These are phyloP conservation scores for Syritta pipiens DNA, from an alignment of 2,888 invertebrate genomes.

Conservation along the genomic window DNA sequence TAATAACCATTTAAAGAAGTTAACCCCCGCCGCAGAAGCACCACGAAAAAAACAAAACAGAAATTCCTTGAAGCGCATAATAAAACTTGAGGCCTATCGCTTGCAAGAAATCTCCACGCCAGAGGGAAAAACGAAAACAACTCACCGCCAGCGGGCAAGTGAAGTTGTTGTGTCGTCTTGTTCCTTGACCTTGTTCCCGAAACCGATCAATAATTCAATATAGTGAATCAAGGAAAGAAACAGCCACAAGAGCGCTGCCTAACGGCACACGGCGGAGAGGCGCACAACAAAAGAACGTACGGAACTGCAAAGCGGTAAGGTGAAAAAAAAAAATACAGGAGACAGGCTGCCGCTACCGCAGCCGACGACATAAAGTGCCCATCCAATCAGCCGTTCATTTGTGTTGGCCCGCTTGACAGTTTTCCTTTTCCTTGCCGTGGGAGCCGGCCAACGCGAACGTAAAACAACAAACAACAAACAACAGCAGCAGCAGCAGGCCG, in stretches of 20 bases:
- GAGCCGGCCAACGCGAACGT: neutral
- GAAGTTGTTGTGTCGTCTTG: conserved; percentile 43
- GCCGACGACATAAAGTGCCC: conserved; percentile 32
- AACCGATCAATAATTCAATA: conserved; percentile 67
- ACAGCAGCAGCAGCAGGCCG: too few species aligned
- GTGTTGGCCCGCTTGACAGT: conserved; percentile 57
- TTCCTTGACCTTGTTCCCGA: conserved; percentile 69
- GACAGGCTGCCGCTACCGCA: conserved; percentile 31
- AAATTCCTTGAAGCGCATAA: conserved; percentile 23
- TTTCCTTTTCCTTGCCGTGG: conserved; percentile 52
- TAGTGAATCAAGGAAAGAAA: conserved; percentile 48
- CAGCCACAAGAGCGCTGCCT: conserved; percentile 21
- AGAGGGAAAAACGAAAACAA: too few species aligned
- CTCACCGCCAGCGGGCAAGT: too few species aligned
- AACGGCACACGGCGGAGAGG: conserved; percentile 35
- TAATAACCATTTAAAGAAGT: conserved; percentile 51
- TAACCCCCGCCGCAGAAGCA: conserved; percentile 10
- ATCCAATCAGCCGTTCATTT: conserved; percentile 60
- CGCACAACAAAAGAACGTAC: conserved; percentile 46
- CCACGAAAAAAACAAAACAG: neutral
- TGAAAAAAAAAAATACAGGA: conserved; percentile 29
- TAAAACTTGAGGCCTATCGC: conserved; percentile 19
- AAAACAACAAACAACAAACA: too few species aligned
- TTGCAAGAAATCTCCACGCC: conserved; percentile 46
- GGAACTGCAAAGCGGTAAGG: conserved; percentile 41